Conservation (phyloP, 2,113 vertebrate species). For the Onychostoma macrolepis region DNA sequence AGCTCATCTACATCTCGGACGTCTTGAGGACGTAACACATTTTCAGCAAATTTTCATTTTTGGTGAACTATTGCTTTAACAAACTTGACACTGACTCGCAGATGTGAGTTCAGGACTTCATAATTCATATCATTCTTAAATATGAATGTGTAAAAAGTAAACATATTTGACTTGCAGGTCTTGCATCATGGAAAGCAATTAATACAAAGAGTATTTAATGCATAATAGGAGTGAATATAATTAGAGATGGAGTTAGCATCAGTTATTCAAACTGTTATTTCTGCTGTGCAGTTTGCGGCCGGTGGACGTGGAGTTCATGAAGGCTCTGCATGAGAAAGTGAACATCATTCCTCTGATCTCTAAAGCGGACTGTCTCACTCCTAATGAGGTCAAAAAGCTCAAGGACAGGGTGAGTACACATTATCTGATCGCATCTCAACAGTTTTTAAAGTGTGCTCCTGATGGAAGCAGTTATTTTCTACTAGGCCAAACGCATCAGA, state of each 20-base stretch:
- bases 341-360: slow-evolving; percentile 96
- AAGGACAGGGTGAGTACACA: slow-evolving; percentile 90
- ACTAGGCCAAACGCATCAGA: background rate
- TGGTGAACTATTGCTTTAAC: too few species aligned
- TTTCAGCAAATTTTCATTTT: too few species aligned
- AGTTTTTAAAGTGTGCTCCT: background rate
- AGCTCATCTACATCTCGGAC: too few species aligned
- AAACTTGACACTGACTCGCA: too few species aligned
- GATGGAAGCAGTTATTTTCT: background rate
- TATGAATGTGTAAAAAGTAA: too few species aligned
- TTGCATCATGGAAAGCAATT: background rate
- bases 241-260: background rate
- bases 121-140: too few species aligned
- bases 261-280: background rate
- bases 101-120: too few species aligned
- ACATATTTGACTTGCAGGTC: too few species aligned
- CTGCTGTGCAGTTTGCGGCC: slow-evolving; percentile 83
- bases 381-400: slow-evolving; percentile 92
- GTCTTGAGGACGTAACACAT: too few species aligned
- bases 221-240: background rate
- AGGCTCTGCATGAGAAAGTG: slow-evolving; percentile 96
- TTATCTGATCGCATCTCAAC: background rate
- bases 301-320: slow-evolving; percentile 97
- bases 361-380: slow-evolving; percentile 95
- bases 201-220: background rate